Conservation (phyloP, 2,888 invertebrate species). For the Harpalus rufipes region DNA sequence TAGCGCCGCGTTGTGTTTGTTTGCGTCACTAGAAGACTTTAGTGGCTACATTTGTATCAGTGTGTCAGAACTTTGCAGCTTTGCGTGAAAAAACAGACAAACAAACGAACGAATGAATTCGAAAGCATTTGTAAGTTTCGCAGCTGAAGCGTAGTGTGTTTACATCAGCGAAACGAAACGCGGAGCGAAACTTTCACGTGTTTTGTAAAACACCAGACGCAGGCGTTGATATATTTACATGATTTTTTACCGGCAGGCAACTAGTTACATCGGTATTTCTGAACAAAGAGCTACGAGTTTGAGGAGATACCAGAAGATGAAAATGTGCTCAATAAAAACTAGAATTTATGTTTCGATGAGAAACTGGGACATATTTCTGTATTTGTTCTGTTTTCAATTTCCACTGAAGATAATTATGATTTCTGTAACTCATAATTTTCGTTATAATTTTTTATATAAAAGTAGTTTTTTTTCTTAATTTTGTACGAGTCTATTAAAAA, state of each 20-base stretch:
- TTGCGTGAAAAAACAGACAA: conserved; percentile 46
- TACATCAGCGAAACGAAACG: conserved; percentile 47
- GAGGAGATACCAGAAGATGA: conserved; percentile 10
- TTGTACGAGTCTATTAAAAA: too few relatives aligned
- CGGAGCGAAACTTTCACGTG: conserved; percentile 33
- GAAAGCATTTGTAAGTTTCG: conserved; percentile 47
- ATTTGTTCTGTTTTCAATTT: neutral
- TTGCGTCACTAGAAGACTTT: conserved; percentile 33
- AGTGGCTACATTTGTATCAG: conserved; percentile 54
- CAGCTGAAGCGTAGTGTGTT: conserved; percentile 37
- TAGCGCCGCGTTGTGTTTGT: conserved; percentile 25
- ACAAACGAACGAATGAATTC: conserved; percentile 51
- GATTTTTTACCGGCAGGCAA: conserved; percentile 54
- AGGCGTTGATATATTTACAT: conserved; percentile 49
- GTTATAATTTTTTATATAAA: too few relatives aligned
- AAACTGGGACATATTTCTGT: neutral
- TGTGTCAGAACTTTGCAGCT: conserved; percentile 42
- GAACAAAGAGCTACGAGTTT: conserved; percentile 9
- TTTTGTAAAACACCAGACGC: conserved; percentile 46
- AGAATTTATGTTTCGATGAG: neutral
- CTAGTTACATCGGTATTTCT: conserved; percentile 32
- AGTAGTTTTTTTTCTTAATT: too few relatives aligned
- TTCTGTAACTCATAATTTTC: too few relatives aligned
- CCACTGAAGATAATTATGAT: neutral
- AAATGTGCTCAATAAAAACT: conserved; percentile 12